Base-by-base conservation (phyloP, 2,797 vertebrate genomes). In the Tapirus indicus region DNA sequence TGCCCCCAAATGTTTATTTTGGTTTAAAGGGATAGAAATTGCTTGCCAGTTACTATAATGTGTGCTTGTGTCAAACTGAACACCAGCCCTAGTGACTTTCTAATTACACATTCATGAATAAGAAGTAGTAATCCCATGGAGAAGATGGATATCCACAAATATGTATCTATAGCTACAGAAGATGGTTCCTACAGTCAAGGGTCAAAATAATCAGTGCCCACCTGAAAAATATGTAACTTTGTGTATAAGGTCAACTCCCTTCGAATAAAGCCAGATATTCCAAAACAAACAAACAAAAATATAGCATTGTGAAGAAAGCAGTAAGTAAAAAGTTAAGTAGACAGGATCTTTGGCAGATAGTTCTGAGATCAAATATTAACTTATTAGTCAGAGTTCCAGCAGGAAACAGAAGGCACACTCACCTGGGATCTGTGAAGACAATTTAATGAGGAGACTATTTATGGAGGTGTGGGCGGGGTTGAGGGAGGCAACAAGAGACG, bases 11-110 rank as follows among this genome's bases (percentile, higher is more conserved):
- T 91, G 5, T 38, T 98, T 96, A 88, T 82, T 75, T 97, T 97
- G 86, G 85, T 97, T 98, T 94, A 77, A 94, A 96, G n/a, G 90
- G 17, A 96, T 95, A 92, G 97, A 98, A 84, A 77, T 95, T 97
- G 41, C 94, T 98, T 95, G 86, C 74, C 97, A 68, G 32, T 80
- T 96, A 95, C 94, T 97, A 98, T 97, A 96, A 97, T 93, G 49
- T 86, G n/a, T 74, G 49, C 89, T 97, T 98, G 41, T 98, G 91
- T 97, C 96, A 95, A 88, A 95, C 64, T 85, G 71, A 97, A 74
- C 64, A 16, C 21, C 44, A 72, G 74, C 52, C 87, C 88, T 85
- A 92, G 92, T 95, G 52, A 95, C 60, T 5, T 68, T 89, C 75
- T 98, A 97, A 93, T 82, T 93, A 90, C 10, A 88, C 75, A 94